Evolutionary conservation across 2,888 invertebrate genomes (phyloP), one percentile per base, ranked within the genome.

Genomic region (Trachelus troglodyta): DNA sequence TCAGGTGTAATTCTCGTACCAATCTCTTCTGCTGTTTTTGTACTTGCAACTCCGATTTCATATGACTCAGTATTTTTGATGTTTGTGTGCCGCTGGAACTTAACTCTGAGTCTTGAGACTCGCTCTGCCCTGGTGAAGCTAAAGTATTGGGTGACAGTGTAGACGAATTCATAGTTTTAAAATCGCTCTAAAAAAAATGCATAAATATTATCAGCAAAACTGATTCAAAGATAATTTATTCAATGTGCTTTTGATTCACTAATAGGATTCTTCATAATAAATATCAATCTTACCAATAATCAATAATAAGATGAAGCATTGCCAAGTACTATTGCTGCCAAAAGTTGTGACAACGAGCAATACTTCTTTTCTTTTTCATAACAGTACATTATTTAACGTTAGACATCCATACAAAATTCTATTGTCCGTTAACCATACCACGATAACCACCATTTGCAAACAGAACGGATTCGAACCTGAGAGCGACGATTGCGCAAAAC

Each of bases 1-100:
- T 95, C 79, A 94, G 93, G 84, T 96, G 96, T 79, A 94, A 93
- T 87, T 96, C 96, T 69, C 94, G 93, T 34, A 93, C 93, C 0
- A 93, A 92, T 84, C 92, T 93, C 85, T 93, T 94, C 73, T 93
- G 86, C 69, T 93, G 93, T 80, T 94, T 93, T 80, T 94, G 94
- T 79, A 93, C 92, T 78, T 93, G 93, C 69, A 93, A 92, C 34
- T 93, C 93, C 6, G 93, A 91, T 86, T 93, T 93, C 78, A 93
- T 92, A 87, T 93, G 93, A 81, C 92, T 93, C 34, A 94, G 83
- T 12, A 94, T 92, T 80, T 93, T 90, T 1, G 87, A 85, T 0
- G 87, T 87, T 56, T 84, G 84, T 3, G 87, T 82, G 40, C 85
- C 85, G 40, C 84, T 85, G 2, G 83, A 81, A 37, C 84, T 85